Evolutionary conservation across 1,140 invertebrate genomes (phyloP).

Genomic region (Euwallacea similis): DNA sequence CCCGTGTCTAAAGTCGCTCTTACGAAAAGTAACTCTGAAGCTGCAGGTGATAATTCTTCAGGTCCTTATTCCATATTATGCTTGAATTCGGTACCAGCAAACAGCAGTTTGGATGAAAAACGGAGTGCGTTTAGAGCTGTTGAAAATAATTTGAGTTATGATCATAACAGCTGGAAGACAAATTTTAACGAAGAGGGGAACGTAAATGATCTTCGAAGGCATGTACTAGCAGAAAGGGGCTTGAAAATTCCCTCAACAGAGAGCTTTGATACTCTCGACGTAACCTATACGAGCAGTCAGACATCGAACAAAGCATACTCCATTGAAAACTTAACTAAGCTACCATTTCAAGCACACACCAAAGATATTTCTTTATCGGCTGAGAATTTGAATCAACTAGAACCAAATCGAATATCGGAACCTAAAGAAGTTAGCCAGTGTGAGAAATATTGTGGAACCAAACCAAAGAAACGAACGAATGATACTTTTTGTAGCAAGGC

Average conservation of each 20-base stretch:
- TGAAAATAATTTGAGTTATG: too few species aligned
- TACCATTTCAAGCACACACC: neutral
- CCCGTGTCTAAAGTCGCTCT: slow-evolving; percentile 55
- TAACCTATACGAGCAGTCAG: neutral
- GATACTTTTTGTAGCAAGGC: too few species aligned
- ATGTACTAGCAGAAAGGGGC: too few species aligned
- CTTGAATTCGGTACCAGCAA: slow-evolving; percentile 50
- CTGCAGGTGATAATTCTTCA: slow-evolving; percentile 51
- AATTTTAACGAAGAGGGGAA: neutral
- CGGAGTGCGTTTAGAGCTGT: neutral
- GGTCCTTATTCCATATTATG: slow-evolving; percentile 62
- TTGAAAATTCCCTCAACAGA: too few species aligned
- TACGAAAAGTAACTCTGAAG: slow-evolving; percentile 17
- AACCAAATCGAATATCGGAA: neutral
- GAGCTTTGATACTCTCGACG: too few species aligned
- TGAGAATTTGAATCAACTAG: slow-evolving; percentile 3
- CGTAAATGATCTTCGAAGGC: too few species aligned
- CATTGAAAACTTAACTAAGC: slow-evolving; percentile 9
- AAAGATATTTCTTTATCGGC: slow-evolving; percentile 2
- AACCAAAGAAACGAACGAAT: too few species aligned
- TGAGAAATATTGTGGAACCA: too few species aligned
- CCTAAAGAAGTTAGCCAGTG: too few species aligned
- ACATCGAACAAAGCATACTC: neutral
- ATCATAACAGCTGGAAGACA: neutral
- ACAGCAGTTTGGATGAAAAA: neutral